Base-by-base conservation (phyloP, 1,140 invertebrate genomes). In the Drosophila bifasciata region DNA sequence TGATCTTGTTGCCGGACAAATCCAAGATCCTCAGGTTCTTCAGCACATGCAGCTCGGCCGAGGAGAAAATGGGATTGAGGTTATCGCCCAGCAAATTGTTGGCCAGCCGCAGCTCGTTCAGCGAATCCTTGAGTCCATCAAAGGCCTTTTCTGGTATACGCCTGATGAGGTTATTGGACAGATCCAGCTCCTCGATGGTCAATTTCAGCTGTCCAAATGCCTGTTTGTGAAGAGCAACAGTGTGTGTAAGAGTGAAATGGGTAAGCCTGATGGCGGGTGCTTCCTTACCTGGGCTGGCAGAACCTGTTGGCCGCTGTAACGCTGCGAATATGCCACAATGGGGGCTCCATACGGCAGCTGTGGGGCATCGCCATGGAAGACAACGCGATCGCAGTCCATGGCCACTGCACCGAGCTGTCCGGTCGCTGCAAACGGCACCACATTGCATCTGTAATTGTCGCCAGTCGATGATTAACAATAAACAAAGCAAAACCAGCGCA, bases 51-150 rank as follows among this genome's bases (percentile, higher is more conserved):
- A 97, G 95, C 89, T 97, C 97, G 17, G 94, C 95, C 9, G 95
- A 96, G 1, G 96, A 96, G 89, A 98, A 98, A 63, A 98, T 97
- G 0, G 97, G 97, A 92, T 97, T 98, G 1, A 98, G 92, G 76
- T 95, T 96, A 81, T 98, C 97, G 1, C 97, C 97, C 3, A 98
- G 92, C 16, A 97, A 92, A 91, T 98, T 98, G 79, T 97, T 93
- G 8, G 94, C 93, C 15, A 98, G 91, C 23, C 94, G 93, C 39
- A 98, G 86, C 73, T 96, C 95, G 15, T 94, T 94, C 1, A 98
- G 90, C 3, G 95, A 94, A 21, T 92, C 90, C 67, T 90, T 89
- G 0, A 97, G 91, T 0, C 94, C 95, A 36, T 94, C 93, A 28
- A 98, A 93, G 3, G 96, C 92, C 28, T 95, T 94, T 72, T 97